Base-by-base conservation (phyloP, 2,888 invertebrate species). In the Scrobipalpa costella region DNA sequence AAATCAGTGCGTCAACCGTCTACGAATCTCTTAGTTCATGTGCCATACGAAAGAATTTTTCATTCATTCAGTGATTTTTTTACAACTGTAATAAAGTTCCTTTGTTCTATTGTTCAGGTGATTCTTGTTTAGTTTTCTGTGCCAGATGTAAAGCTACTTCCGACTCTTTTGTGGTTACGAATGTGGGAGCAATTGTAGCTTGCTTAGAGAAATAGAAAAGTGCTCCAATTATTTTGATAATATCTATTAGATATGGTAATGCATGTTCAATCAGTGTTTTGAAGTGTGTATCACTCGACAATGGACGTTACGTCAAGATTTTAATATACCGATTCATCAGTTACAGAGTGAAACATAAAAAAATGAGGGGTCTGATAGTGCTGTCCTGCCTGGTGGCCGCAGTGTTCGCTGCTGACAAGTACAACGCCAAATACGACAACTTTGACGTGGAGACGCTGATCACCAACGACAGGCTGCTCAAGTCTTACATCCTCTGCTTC, bases 401-500 rank as follows among this genome's bases (percentile, higher is more conserved):
- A 64, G 85, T 76, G 49, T 80, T 78, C 57, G 88, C 85, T 13
- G 90, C 86, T 13, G 89, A 90, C 2, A 92, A 92, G 61, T 95
- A 95, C 79, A 94, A 93, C 66, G 88, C 93, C 13, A 95, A 94
- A 79, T 96, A 94, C 75, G 95, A 95, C 78, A 94, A 94, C 80
- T 92, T 96, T 66, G 94, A 96, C 74, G 84, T 96, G 65, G 95
- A 96, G 55, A 93, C 94, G 63, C 92, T 96, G 72, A 88, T 96
- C 59, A 75, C 79, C 15, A 96, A 94, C 78, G 94, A 95, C 59
- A 93, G 95, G 68, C 86, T 96, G 36, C 87, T 96, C 7, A 94
- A 93, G 70, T 94, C 94, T 63, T 96, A 96, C 75, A 88, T 95
- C 68, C 94, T 94, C 71, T 96, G 96, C 75, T 89, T 96, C 77